Conservation (phyloP, 30 jellyfish, hydroid and myxozoan species). For the Sanderia malayensis region DNA sequence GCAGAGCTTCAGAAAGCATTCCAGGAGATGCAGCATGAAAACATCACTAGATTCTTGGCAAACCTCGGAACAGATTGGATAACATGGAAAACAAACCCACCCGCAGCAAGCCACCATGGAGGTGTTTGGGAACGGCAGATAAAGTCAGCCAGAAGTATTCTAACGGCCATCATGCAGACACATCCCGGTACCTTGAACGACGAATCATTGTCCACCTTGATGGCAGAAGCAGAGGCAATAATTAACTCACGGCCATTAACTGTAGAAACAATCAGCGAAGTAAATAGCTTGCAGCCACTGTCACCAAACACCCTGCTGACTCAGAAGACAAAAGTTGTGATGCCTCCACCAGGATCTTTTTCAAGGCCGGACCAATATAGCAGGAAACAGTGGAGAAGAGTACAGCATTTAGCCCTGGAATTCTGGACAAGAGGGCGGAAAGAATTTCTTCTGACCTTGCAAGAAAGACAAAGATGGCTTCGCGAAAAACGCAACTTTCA, state of each 20-base stretch:
- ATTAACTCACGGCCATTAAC: conserved; percentile 26
- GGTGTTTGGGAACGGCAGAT: conserved; percentile 26
- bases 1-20: conserved; percentile 12
- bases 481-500: conserved; percentile 20
- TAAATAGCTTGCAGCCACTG: conserved; percentile 2
- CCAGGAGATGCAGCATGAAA: conserved; percentile 12
- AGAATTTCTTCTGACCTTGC: conserved; percentile 12
- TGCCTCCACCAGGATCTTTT: conserved; percentile 36
- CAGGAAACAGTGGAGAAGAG: conserved; percentile 25
- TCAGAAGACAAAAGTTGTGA: conserved; percentile 17
- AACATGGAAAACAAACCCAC: conserved; percentile 11
- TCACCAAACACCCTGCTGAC: conserved; percentile 17
- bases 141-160: conserved; percentile 14
- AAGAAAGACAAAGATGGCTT: conserved; percentile 12
- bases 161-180: conserved; percentile 5
- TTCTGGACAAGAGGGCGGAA: conserved; percentile 28
- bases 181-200: conserved; percentile 4
- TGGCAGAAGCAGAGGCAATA: conserved; percentile 29
- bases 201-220: conserved; percentile 13
- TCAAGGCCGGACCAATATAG: conserved; percentile 12
- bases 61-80: conserved; percentile 5
- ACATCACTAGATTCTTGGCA: background rate
- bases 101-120: conserved; percentile 19
- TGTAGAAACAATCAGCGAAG: conserved; percentile 15
- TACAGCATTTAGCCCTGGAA: conserved; percentile 30